Conservation (phyloP, 2,113 vertebrate genomes). For the Semnornis frantzii region DNA sequence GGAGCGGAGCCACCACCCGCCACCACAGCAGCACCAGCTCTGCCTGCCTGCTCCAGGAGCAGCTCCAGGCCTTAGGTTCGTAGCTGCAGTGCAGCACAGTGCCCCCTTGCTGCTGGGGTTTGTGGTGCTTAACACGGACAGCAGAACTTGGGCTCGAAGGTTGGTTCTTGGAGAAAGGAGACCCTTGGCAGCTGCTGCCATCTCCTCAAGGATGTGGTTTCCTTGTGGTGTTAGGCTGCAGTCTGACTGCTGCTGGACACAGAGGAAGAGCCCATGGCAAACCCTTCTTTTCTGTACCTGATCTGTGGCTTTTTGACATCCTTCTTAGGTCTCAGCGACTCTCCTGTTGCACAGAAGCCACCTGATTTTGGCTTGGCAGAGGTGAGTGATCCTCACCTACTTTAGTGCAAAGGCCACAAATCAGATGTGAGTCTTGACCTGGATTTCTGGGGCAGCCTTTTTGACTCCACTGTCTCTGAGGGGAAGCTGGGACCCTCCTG, state of each 20-base stretch:
- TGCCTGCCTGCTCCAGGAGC: constrained; percentile 62
- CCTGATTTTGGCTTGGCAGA: background rate
- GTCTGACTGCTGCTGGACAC: background rate
- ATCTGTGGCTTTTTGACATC: background rate
- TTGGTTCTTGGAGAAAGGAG: background rate
- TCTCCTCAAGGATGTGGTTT: background rate
- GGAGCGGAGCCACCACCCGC: fast-evolving
- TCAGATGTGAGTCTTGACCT: background rate
- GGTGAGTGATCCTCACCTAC: constrained; percentile 10
- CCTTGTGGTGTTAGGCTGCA: background rate
- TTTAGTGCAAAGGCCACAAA: background rate
- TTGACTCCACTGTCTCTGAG: background rate
- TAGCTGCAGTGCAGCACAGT: fast-evolving
- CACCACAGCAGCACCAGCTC: background rate
- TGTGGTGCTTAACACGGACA: fast-evolving
- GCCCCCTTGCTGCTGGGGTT: background rate
- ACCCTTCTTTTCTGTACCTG: background rate
- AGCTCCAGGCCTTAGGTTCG: constrained; percentile 75
- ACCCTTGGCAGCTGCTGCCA: too few relatives aligned
- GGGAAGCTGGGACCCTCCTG: background rate
- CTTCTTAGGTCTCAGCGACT: constrained; percentile 29
- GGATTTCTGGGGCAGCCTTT: background rate
- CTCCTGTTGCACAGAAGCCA: background rate
- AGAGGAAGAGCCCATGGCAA: background rate
- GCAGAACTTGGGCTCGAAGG: background rate